phyloP scores from a whole-genome alignment of 2,797 vertebrate species.

The Micropoecilia bifurca region DNA sequence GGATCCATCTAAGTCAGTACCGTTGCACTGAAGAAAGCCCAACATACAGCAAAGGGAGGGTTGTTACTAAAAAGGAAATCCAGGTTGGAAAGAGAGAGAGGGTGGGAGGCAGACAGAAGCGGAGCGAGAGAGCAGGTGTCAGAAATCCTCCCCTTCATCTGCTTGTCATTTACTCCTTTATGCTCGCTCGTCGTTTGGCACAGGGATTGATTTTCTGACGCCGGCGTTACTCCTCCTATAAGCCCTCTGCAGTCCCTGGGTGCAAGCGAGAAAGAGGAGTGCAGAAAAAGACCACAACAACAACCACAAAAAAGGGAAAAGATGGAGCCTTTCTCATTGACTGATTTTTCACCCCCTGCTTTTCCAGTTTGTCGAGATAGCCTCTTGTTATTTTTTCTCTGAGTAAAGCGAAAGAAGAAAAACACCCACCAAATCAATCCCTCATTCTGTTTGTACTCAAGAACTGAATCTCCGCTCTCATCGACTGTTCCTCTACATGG shows the following conservation, averaged over 20 bases:
- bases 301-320: conserved; percentile 26
- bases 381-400: conserved; percentile 26
- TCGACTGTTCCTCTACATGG: conserved; percentile 51
- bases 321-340: conserved; percentile 53
- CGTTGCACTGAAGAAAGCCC: conserved; percentile 37
- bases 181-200: conserved; percentile 60
- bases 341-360: conserved; percentile 41
- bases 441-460: conserved; percentile 41
- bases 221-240: conserved; percentile 46
- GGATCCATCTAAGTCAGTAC: conserved; percentile 45
- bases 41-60: conserved; percentile 31
- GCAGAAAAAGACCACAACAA: conserved; percentile 39
- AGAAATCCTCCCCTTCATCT: conserved; percentile 77
- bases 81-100: conserved; percentile 41
- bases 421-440: conserved; percentile 40
- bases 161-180: conserved; percentile 76
- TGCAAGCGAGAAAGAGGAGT: conserved; percentile 48
- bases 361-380: conserved; percentile 34
- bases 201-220: conserved; percentile 71
- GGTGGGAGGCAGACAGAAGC: conserved; percentile 34
- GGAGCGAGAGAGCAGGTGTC: conserved; percentile 76
- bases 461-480: conserved; percentile 46
- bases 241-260: conserved; percentile 44
- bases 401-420: conserved; percentile 41
- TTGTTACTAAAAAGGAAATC: conserved; percentile 60